phyloP scores from a whole-genome alignment of 1,140 invertebrate genomes.

The Drosophila pectinifera region DNA sequence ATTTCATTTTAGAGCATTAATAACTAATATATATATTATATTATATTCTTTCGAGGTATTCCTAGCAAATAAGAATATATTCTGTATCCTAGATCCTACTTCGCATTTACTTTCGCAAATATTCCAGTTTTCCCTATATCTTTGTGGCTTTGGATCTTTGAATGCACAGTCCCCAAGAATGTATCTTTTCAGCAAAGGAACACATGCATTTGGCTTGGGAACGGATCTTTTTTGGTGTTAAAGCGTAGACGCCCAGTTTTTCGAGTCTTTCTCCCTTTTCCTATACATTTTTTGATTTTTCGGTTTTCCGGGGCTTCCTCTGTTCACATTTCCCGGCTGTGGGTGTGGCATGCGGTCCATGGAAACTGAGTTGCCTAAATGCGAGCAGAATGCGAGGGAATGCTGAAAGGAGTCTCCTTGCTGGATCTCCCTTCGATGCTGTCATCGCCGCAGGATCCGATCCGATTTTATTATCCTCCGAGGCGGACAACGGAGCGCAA shows the following conservation, averaged over 20 bases:
- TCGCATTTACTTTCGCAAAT: not conserved
- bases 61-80: not conserved
- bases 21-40: not conserved
- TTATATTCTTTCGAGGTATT: no score
- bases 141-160: slow-evolving; percentile 9
- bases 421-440: slow-evolving; percentile 64
- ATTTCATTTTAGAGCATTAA: not conserved
- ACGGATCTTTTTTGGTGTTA: slow-evolving; percentile 40
- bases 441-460: slow-evolving; percentile 65
- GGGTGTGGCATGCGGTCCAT: slow-evolving; percentile 45
- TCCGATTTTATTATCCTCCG: slow-evolving; percentile 17
- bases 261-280: slow-evolving; percentile 25
- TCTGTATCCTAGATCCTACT: not conserved
- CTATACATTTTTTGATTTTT: not conserved
- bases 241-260: slow-evolving; percentile 46
- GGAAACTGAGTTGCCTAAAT: slow-evolving; percentile 45
- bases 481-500: no score
- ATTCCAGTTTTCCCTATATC: not conserved
- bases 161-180: slow-evolving; percentile 4
- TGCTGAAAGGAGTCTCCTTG: slow-evolving; percentile 7
- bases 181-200: not conserved
- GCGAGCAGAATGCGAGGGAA: slow-evolving; percentile 4
- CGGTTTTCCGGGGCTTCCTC: not conserved
- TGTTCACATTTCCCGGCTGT: slow-evolving; percentile 25
- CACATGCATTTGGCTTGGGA: slow-evolving; percentile 21